These are phyloP conservation scores for Ochlodes sylvanus DNA, from an alignment of 2,888 invertebrate genomes.

Conservation along the genomic window DNA sequence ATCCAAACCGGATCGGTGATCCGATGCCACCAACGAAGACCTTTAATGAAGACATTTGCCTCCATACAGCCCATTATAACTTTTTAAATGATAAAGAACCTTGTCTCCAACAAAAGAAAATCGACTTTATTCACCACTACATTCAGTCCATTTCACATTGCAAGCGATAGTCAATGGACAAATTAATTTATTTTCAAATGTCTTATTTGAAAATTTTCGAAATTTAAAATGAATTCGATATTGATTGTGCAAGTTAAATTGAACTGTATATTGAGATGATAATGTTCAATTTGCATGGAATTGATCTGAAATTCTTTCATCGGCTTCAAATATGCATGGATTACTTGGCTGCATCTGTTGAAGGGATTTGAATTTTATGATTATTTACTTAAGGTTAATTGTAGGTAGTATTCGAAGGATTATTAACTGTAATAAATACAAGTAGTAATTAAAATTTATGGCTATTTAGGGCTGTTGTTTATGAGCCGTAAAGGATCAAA, in stretches of 20 bases:
- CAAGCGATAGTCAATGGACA: conserved; percentile 6
- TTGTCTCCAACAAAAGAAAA: conserved; percentile 42
- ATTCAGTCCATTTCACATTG: conserved; percentile 40
- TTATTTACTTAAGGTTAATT: conserved; percentile 20
- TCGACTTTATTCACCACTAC: conserved; percentile 18
- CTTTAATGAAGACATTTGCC: conserved; percentile 73
- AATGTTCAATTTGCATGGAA: conserved; percentile 13
- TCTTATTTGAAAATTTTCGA: conserved; percentile 42
- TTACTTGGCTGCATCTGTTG: background rate
- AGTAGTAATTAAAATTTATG: conserved; percentile 47
- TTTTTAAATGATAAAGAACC: conserved; percentile 58
- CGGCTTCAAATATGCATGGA: conserved; percentile 15
- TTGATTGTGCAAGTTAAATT: background rate
- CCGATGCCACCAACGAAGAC: conserved; percentile 68
- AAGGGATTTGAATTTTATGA: conserved; percentile 31
- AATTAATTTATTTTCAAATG: conserved; percentile 43
- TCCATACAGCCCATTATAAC: conserved; percentile 62
- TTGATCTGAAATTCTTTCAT: conserved; percentile 18
- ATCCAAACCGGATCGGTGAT: conserved; percentile 30
- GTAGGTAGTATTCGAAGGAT: background rate
- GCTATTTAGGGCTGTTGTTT: conserved; percentile 43
- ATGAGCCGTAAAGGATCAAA: conserved; percentile 45
- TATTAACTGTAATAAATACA: conserved; percentile 31
- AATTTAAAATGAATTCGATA: conserved; percentile 32
- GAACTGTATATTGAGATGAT: background rate